These are phyloP conservation scores for Eutrigla gurnardus DNA, from an alignment of 2,797 vertebrate genomes.

Conservation along the genomic window DNA sequence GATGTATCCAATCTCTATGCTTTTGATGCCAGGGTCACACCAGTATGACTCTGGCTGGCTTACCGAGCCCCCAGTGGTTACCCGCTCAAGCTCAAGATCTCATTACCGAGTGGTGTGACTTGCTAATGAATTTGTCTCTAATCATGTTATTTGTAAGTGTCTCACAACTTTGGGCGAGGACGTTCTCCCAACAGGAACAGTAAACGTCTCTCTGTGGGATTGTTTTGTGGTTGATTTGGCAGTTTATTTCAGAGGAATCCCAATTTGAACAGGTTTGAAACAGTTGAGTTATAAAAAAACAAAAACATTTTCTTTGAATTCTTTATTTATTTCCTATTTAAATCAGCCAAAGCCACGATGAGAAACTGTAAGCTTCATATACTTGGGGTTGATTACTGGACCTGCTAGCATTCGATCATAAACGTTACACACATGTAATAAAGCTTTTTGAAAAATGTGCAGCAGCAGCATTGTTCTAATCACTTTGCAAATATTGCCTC, in stretches of 20 bases:
- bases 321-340: constrained; percentile 47
- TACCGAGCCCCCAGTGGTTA: constrained; percentile 55
- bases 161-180: constrained; percentile 47
- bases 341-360: constrained; percentile 37
- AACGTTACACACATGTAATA: constrained; percentile 65
- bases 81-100: constrained; percentile 66
- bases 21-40: constrained; percentile 66
- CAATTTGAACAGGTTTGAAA: constrained; percentile 62
- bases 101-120: constrained; percentile 64
- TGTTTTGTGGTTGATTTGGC: constrained; percentile 61
- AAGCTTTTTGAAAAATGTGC: constrained; percentile 71
- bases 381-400: constrained; percentile 60
- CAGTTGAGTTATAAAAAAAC: constrained; percentile 45
- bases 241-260: constrained; percentile 59
- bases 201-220: constrained; percentile 45
- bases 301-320: constrained; percentile 62
- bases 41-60: constrained; percentile 57
- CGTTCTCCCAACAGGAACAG: constrained; percentile 31
- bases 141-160: constrained; percentile 66
- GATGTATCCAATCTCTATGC: constrained; percentile 55
- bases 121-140: constrained; percentile 71
- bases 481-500: constrained; percentile 82
- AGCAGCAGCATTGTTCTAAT: constrained; percentile 79
- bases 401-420: constrained; percentile 69
- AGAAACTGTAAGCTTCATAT: constrained; percentile 30